A percentile compares a stretch with the other conserved stretches of the same genome.
Evolutionary conservation across 35 echinoderm and acorn worm species (phyloP).

Genomic region (Holothuria glaberrima): DNA sequence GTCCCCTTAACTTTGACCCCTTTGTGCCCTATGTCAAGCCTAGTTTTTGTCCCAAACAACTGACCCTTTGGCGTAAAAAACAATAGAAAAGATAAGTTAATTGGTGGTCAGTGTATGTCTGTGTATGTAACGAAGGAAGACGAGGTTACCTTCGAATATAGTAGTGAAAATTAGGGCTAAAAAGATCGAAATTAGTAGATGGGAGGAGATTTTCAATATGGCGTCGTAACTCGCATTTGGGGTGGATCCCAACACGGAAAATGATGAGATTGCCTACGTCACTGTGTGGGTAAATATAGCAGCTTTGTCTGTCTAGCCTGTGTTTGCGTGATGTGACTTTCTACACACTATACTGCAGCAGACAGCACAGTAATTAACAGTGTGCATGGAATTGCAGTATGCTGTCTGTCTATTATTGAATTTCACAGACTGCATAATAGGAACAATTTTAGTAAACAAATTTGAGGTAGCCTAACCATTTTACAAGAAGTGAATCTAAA

Average conservation of each 20-base stretch:
- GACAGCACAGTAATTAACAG: too few species aligned
- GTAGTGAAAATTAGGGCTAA: neutral
- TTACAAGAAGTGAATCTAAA: too few species aligned
- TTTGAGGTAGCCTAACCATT: too few species aligned
- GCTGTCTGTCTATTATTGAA: too few species aligned
- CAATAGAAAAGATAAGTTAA: constrained; percentile 8
- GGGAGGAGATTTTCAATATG: constrained; percentile 60
- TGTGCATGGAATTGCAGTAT: too few species aligned
- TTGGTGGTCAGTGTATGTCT: neutral
- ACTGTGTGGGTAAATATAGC: constrained; percentile 7
- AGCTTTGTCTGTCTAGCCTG: neutral
- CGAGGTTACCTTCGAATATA: too few species aligned
- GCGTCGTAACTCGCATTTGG: constrained; percentile 55
- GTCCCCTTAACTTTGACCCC: constrained; percentile 69
- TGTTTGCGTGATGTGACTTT: too few species aligned
- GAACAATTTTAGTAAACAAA: too few species aligned
- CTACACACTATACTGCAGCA: too few species aligned
- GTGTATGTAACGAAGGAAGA: too few species aligned
- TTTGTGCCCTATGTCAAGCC: constrained; percentile 69
- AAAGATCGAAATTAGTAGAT: constrained; percentile 21
- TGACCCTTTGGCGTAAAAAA: constrained; percentile 55
- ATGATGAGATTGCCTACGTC: constrained; percentile 38
- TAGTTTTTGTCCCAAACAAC: constrained; percentile 62
- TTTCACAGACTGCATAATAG: too few species aligned
- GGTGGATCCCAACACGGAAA: constrained; percentile 50